Evolutionary conservation across 2,797 vertebrate species (phyloP), one percentile per base, ranked within the genome.

Genomic region (Bovichtus diacanthus): DNA sequence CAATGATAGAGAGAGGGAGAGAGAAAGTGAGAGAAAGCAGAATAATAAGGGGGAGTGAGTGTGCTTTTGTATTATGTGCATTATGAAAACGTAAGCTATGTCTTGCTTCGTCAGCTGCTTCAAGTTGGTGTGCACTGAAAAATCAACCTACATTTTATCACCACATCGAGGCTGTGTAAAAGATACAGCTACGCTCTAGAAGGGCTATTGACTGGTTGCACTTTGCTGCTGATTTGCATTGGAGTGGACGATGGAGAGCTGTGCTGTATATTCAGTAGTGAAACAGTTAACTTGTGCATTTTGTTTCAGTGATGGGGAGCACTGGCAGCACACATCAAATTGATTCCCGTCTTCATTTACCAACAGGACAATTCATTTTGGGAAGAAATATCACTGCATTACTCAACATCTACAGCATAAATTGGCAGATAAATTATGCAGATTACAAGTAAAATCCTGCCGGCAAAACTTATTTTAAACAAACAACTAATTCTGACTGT

Each of bases 401-500:
- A 74, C 81, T 87, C 64, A 69, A 70, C 76, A 77, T 83, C 73
- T 74, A 53, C 74, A 73, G 81, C 79, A 81, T 46, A 69, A 85
- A 9, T 76, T 79, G 71, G 63, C 51, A 80, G 78, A 91, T 93
- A 80, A 94, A 93, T 92, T 91, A 94, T 93, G 92, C 83, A 91
- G 88, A 90, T 89, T 81, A 82, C 82, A 90, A 85, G 90, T 78
- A 87, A 90, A 92, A 87, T 91, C 90, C 87, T 93, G 86, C 86
- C 25, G 81, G 92, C 90, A 78, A 94, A 93, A 93, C 81, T 82
- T 87, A 90, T 82, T 92, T 87, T 85, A 93, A 93, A 94, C 88
- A 94, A 94, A 94, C 93, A 95, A 92, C 83, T 85, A 69, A 88
- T 93, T 94, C 80, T 89, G 81, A 92, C 82, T 87, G 90, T 88